These are phyloP conservation scores for Coenonympha arcania DNA, from an alignment of 2,888 invertebrate genomes.

Conservation along the genomic window DNA sequence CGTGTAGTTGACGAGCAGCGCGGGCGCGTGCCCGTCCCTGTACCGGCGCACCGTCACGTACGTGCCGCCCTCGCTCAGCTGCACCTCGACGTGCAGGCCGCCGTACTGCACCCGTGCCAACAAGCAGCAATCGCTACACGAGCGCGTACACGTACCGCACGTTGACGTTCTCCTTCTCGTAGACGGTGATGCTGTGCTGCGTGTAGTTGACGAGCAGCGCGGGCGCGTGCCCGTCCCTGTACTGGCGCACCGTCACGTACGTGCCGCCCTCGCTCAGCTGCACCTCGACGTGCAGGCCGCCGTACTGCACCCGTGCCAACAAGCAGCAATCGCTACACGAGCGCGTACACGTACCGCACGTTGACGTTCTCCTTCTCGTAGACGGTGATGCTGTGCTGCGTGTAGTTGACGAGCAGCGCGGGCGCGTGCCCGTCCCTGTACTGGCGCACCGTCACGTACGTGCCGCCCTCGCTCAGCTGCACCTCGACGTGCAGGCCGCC, in stretches of 20 bases:
- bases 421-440: conserved; percentile 94
- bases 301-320: too few relatives aligned
- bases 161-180: too few relatives aligned
- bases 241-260: too few relatives aligned
- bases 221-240: too few relatives aligned
- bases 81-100: conserved; percentile 89
- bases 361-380: conserved; percentile 84
- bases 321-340: too few relatives aligned
- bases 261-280: too few relatives aligned
- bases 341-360: conserved; percentile 62
- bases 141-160: too few relatives aligned
- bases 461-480: conserved; percentile 91
- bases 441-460: conserved; percentile 87
- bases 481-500: conserved; percentile 91
- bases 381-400: conserved; percentile 76
- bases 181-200: too few relatives aligned
- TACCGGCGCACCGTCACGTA: conserved; percentile 91
- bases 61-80: conserved; percentile 91
- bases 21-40: conserved; percentile 91
- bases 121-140: too few relatives aligned
- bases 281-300: too few relatives aligned
- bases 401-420: conserved; percentile 90
- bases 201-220: too few relatives aligned
- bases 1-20: conserved; percentile 89
- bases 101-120: conserved; percentile 84